Evolutionary conservation across 1,140 invertebrate genomes (phyloP).

Genomic region (Scaptodrosophila lebanonensis): DNA sequence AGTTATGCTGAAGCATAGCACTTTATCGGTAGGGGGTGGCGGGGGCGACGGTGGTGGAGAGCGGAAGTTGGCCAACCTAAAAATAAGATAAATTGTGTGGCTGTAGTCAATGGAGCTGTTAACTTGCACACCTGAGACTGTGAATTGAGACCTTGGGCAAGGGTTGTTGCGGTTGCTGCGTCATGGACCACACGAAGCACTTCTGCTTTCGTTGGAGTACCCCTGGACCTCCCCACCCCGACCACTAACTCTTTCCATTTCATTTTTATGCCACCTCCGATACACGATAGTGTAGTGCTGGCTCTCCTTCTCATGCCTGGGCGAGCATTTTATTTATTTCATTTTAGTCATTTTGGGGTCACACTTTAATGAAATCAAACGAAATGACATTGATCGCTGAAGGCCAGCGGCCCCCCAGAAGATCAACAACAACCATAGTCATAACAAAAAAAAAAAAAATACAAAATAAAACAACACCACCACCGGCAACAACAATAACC

Average conservation of each 20-base stretch:
- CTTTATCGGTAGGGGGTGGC: conserved; percentile 20
- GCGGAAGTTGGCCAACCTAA: conserved; percentile 37
- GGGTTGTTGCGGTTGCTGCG: conserved; percentile 26
- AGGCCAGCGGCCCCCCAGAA: conserved; percentile 42
- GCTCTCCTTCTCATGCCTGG: too few species aligned
- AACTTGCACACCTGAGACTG: conserved; percentile 58
- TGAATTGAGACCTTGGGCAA: conserved; percentile 11
- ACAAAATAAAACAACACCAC: too few species aligned
- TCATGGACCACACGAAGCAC: too few species aligned
- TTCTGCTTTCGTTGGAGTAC: too few species aligned
- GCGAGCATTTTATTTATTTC: conserved; percentile 4
- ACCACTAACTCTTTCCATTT: too few species aligned
- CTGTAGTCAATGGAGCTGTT: conserved; percentile 71
- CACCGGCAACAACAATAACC: too few species aligned
- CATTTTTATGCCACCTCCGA: too few species aligned
- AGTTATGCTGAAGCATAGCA: conserved; percentile 66
- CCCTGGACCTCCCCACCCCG: too few species aligned
- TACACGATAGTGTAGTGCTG: too few species aligned
- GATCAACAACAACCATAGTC: too few species aligned
- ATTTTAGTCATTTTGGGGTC: conserved; percentile 39
- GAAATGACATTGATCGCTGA: conserved; percentile 72
- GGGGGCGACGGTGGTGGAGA: neutral
- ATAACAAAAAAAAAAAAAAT: too few species aligned
- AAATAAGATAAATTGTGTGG: conserved; percentile 75
- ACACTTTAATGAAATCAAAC: conserved; percentile 67